Base-by-base conservation (phyloP, 2,797 vertebrate genomes). In the Peromyscus nudipes region DNA sequence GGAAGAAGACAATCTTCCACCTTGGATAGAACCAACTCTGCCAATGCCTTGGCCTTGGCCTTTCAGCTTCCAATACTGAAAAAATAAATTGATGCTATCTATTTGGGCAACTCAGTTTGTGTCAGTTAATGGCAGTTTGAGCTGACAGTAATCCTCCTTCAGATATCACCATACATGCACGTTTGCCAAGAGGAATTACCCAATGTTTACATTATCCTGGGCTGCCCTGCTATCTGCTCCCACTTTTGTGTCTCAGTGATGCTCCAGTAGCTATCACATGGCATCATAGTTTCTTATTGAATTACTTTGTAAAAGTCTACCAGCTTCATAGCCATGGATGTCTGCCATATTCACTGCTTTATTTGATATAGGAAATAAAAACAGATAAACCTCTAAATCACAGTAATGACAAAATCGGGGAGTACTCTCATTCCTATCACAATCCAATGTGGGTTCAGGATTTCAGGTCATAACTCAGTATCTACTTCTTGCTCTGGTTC, bases 351-450 rank as follows among this genome's bases (percentile, higher is more conserved):
- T 84, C 77, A 65, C 40, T 84, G 37, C 31, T 92, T 67, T 76
- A 69, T 87, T 96, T 73, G 16, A 71, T 85, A 77, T 31, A 27
- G 49, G 73, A 87, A 96, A 69, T 67, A 69, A 49, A 89, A 73
- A 34, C 34, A 64, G 23, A 82, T 83, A 75, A 94, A 80, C 40
- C 9, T 91, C 52, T 55, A 86, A 62, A 62, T 82, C 40, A 65
- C 23, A 87, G 27, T 69, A 40, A 71, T 75, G 82, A 57, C 71
- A 65, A 1, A 49, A 46, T 86, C 11, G 73, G 65, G 25, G 10
- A 77, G 9, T 40, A 23, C 31, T 94, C 12, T 94, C 49, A 85
- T 40, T 89, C 31, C 67, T 64, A 75, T 29, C 37, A 55, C 17
- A 88, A 29, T 71, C 40, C 27, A 83, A 27, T 25, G 43, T 65